Percentiles rank a stretch among this genome's conserved stretches.
These are phyloP conservation scores for Mus pahari DNA, from an alignment of 2,113 vertebrate genomes.

Conservation along the genomic window DNA sequence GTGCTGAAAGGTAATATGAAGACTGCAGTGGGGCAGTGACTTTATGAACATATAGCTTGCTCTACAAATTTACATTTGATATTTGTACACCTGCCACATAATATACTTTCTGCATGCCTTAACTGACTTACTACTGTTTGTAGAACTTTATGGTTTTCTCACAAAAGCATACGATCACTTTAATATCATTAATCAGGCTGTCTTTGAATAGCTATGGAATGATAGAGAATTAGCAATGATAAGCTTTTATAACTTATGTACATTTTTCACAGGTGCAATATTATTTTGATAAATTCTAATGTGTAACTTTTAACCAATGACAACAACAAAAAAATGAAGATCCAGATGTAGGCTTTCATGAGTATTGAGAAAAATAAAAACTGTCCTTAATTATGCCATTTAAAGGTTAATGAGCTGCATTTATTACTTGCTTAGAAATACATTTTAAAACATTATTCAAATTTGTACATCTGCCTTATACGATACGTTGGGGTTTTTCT, in stretches of 20 bases:
- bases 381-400: conserved; percentile 32
- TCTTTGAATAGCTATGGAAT: neutral
- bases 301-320: conserved; percentile 6
- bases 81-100: neutral
- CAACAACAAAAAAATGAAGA: conserved; percentile 36
- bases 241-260: neutral
- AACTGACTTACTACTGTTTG: neutral
- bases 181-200: neutral
- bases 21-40: neutral
- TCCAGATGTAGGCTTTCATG: conserved; percentile 68
- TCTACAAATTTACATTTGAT: neutral
- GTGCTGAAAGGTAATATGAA: no score
- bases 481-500: neutral
- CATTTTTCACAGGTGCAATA: conserved; percentile 56
- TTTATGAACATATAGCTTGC: neutral
- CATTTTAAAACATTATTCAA: conserved; percentile 8
- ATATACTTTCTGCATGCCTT: neutral
- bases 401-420: conserved; percentile 53
- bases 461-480: conserved; percentile 43
- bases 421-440: conserved; percentile 53
- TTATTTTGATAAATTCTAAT: conserved; percentile 39
- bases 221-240: conserved; percentile 26
- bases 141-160: neutral
- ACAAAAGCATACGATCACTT: neutral
- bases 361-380: conserved; percentile 10